phyloP scores from a whole-genome alignment of 2,888 invertebrate species.

The Agriopis aurantiaria region DNA sequence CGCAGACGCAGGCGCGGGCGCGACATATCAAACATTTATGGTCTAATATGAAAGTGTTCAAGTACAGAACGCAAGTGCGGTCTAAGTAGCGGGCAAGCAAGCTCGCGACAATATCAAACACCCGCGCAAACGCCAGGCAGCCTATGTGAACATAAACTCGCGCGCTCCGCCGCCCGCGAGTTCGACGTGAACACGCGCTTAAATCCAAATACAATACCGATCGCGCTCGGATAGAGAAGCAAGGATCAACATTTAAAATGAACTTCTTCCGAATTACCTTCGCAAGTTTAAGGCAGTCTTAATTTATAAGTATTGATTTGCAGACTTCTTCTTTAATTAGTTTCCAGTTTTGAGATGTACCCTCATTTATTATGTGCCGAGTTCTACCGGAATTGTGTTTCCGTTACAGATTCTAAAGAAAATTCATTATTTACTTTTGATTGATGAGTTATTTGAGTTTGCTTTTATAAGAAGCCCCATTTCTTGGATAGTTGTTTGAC shows the following conservation, averaged over 20 bases:
- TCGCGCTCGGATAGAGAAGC: slow-evolving; percentile 34
- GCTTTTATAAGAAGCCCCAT: slow-evolving; percentile 30
- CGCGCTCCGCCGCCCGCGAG: too few relatives aligned
- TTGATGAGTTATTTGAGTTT: slow-evolving; percentile 41
- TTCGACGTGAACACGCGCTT: not conserved
- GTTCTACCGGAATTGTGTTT: slow-evolving; percentile 46
- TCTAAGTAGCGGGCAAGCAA: too few relatives aligned
- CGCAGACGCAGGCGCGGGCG: too few relatives aligned
- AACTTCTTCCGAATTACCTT: slow-evolving; percentile 81
- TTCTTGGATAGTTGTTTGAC: slow-evolving; percentile 31
- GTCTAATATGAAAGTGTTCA: too few relatives aligned
- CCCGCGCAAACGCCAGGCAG: too few relatives aligned
- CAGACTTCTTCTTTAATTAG: slow-evolving; percentile 77
- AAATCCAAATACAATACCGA: slow-evolving; percentile 1
- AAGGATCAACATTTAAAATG: slow-evolving; percentile 76
- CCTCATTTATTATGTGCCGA: slow-evolving; percentile 76
- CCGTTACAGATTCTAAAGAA: slow-evolving; percentile 39
- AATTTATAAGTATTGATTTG: slow-evolving; percentile 82
- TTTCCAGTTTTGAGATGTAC: slow-evolving; percentile 72
- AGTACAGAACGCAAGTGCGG: too few relatives aligned
- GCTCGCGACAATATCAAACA: too few relatives aligned
- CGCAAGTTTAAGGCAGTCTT: slow-evolving; percentile 70
- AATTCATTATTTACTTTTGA: slow-evolving; percentile 49
- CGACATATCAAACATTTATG: too few relatives aligned
- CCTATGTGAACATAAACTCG: too few relatives aligned